Percentiles rank a stretch among this genome's conserved stretches.
Evolutionary conservation across 2,113 vertebrate genomes (phyloP).

Genomic region (Platysternon megacephalum): DNA sequence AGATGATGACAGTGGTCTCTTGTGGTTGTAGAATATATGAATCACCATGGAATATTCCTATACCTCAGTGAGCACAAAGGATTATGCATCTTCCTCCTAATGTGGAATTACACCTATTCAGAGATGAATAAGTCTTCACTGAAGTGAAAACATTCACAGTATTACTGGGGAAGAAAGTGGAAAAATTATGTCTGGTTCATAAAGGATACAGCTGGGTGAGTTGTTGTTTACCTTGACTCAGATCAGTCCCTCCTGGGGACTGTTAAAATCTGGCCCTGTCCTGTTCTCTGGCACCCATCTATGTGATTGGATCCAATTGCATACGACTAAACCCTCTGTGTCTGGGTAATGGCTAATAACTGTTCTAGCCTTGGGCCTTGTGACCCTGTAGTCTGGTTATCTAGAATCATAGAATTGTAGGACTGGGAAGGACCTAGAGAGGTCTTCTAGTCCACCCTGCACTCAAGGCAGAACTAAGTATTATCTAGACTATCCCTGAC

Average conservation of each 20-base stretch:
- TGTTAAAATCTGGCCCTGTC: constrained; percentile 30
- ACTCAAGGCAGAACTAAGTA: no score
- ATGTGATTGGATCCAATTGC: no score
- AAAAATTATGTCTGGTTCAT: constrained; percentile 38
- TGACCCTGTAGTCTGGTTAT: no score
- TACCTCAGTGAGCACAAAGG: background rate
- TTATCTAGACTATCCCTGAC: no score
- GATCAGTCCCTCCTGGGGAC: background rate
- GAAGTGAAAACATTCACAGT: background rate
- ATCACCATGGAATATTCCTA: background rate
- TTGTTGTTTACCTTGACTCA: constrained; percentile 54
- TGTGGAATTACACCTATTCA: constrained; percentile 18
- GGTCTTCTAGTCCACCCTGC: no score
- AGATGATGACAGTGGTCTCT: no score
- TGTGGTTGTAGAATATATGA: background rate
- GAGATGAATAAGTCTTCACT: background rate
- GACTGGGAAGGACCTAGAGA: no score
- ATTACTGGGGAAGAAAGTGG: constrained; percentile 32
- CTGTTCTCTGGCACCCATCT: constrained; percentile 25
- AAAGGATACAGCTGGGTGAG: constrained; percentile 45
- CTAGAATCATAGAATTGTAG: no score
- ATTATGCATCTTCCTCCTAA: background rate
- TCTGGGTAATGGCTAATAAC: no score
- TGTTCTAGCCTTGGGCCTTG: no score
- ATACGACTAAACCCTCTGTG: no score